phyloP scores from a whole-genome alignment of 1,140 invertebrate genomes.

The Lethrus apterus region DNA sequence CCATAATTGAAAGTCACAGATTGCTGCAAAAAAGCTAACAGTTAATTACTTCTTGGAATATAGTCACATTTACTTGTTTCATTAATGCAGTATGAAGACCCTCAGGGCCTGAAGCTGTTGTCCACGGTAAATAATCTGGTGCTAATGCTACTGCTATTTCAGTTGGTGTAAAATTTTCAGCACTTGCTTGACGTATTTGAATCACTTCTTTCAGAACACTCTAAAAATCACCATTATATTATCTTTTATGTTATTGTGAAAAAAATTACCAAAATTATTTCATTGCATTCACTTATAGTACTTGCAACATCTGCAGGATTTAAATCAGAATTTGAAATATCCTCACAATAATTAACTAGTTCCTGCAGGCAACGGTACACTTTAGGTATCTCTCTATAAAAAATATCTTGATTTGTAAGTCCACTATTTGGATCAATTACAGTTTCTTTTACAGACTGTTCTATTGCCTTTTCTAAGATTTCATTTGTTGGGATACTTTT shows the following conservation, averaged over 20 bases:
- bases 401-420: slow-evolving; percentile 61
- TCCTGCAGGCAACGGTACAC: slow-evolving; percentile 50
- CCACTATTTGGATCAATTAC: slow-evolving; percentile 44
- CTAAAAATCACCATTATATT: slow-evolving; percentile 32
- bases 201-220: slow-evolving; percentile 51
- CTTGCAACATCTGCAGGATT: slow-evolving; percentile 46
- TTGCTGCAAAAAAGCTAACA: slow-evolving; percentile 40
- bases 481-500: slow-evolving; percentile 58
- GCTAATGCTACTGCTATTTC: slow-evolving; percentile 35
- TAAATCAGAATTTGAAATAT: slow-evolving; percentile 48
- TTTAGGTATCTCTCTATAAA: slow-evolving; percentile 60
- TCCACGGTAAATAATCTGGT: slow-evolving; percentile 60
- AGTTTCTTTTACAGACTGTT: slow-evolving; percentile 47
- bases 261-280: slow-evolving; percentile 45
- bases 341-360: slow-evolving; percentile 46
- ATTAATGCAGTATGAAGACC: slow-evolving; percentile 48
- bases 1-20: slow-evolving; percentile 51
- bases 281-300: slow-evolving; percentile 50
- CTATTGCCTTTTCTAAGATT: slow-evolving; percentile 46
- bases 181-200: slow-evolving; percentile 50
- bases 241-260: no score
- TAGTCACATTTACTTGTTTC: slow-evolving; percentile 40
- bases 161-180: slow-evolving; percentile 43
- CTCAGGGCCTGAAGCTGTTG: slow-evolving; percentile 46
- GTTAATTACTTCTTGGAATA: no score